Evolutionary conservation across 2,797 vertebrate species (phyloP), one percentile per base, ranked within the genome.

Genomic region (Smutsia temminckii): DNA sequence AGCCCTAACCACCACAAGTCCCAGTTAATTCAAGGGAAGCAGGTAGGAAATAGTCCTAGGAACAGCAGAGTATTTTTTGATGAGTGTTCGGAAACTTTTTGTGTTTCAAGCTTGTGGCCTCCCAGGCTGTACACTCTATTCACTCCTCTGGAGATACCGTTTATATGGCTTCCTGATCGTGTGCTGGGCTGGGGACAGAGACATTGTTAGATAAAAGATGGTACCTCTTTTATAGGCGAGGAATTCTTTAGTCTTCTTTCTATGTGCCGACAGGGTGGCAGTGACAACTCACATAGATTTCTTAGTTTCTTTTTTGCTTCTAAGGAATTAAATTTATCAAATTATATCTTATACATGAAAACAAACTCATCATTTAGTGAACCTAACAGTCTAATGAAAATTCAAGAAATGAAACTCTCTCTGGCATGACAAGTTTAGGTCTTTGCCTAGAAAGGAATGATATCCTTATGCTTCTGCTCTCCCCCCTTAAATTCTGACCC

Each of bases 401-500:
- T 72, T 96, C n/a, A 72, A 74, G 51, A 95, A 96, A 8, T n/a
- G 92, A 91, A 83, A 57, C 77, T 55, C 23, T 42, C 37, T 7
- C 5, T 46, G 55, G 72, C 74, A 40, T 80, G 3, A 74, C 78
- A 57, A 0, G 1, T 81, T 78, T 37, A 94, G 64, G 17, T 71
- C 42, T 90, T 91, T 40, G 20, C 37, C 12, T 5, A 66, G 64
- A 49, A 66, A 85, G 59, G 59, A 34, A 23, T 40, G 37, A 40
- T 53, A 66, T 17, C 14, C 6, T 37, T 57, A 53, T 34, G 29
- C 20, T 71, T 69, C 37, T 51, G 13, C 21, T 32, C 25, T 77
- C 53, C 29, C 42, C 85, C 40, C 37, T 91, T 91, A 59, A 53
- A 57, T 71, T 80, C 32, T 29, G 32, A n/a, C 29, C 23, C 27